Evolutionary conservation across 2,888 invertebrate genomes (phyloP), one percentile per base, ranked within the genome.

Genomic region (Pilophorus perplexus): DNA sequence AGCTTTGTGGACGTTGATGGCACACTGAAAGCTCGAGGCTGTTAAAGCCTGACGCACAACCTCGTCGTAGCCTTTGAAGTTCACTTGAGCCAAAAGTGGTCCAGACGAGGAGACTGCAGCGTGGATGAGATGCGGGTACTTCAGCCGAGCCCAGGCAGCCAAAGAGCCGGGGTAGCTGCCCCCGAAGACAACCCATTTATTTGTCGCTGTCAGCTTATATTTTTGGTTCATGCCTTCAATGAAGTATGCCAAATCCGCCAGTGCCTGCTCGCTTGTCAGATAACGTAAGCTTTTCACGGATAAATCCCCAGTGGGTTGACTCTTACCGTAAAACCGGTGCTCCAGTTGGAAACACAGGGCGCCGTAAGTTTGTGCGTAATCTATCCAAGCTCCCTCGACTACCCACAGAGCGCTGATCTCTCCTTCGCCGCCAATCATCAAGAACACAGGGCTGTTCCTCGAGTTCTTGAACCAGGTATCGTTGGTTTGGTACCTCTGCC

Each of bases 381-480:
- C 85, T 52, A 92, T 85, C 91, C 94, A 95, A 2, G 52, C 52
- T 1, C 93, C 95, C 74, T 86, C 82, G 0, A 85, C 83, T 89
- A 95, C 89, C 95, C 95, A 96, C 71, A 85, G 83, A 0, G 88
- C 81, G 71, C 84, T 84, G 0, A 91, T 91, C 55, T 86, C 84
- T 0, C 90, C 94, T 80, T 97, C 97, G 3, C 96, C 96, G 0
- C 95, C 95, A 73, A 97, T 92, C 91, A 93, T 89, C 8, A 97
- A 77, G 76, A 97, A 97, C n/a, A 93, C 84, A 0, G 94, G 93
- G 0, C 92, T 91, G 50, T 69, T 48, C 12, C 66, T 60, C 84
- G 85, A 69, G 3, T 52, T 64, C 46, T 71, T 67, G 40, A 71
- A 72, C 64, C 67, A 72, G 2, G 68, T 65, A 10, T 52, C 38